Evolutionary conservation across 2,797 vertebrate genomes (phyloP), one percentile per base, ranked within the genome.

Genomic region (Ibycter americanus): DNA sequence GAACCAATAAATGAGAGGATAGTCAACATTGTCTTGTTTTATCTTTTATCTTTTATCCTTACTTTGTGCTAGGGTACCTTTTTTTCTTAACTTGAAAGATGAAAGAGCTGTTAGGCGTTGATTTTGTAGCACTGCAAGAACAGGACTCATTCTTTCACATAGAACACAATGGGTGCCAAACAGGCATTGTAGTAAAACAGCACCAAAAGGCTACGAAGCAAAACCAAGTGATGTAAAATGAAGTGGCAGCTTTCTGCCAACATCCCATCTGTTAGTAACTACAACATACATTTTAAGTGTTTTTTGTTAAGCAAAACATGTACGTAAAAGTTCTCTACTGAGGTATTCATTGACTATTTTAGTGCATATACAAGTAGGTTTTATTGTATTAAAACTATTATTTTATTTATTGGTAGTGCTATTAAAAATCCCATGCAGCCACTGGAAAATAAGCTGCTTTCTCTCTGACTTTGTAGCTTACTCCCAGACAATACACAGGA

Each of bases 281-380:
- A 44, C 25, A 70, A 84, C 66, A 40, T 23, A 67, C 0, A 0
- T 71, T 93, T 71, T 14, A 77, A 7, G 3, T 63, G 36, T 0
- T 21, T 80, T 83, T 86, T 71, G 6, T 82, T 65, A 70, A 78
- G 65, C 82, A 84, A 86, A 79, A 46, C 17, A 19, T 9, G 12
- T 36, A 40, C 0, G 0, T 51, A 58, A 42, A 83, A 32, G 27
- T 27, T 2, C 29, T 80, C 40, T 25, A 26, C 17, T 72, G 17
- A 58, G 42, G 20, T 63, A 62, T 44, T 68, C 18, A 76, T 42
- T 83, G n/a, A 62, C 15, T 42, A 12, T 16, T 92, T 79, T 23
- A 54, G 16, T 32, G 29, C 22, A 55, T 34, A 32, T 6, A 34
- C 11, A 66, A 61, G 11, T 12, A 36, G 5, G 5, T 27, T 58